These are phyloP conservation scores for Proisotoma minuta DNA, from an alignment of 2,888 invertebrate genomes.

Conservation along the genomic window DNA sequence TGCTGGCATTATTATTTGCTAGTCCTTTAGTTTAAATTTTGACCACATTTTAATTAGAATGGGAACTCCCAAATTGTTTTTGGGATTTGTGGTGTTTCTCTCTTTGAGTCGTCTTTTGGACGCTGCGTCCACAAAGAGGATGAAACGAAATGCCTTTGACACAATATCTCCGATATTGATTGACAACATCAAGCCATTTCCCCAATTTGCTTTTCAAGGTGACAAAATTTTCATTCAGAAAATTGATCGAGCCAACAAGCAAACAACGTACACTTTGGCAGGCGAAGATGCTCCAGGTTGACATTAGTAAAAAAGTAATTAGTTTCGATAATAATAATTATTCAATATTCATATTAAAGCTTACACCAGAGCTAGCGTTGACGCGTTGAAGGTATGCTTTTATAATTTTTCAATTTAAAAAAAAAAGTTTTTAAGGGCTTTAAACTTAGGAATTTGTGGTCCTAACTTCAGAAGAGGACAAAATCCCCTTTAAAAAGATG, in stretches of 20 bases:
- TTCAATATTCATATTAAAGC: no score
- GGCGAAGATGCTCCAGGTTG: not conserved
- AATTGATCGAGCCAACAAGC: not conserved
- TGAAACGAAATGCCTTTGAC: not conserved
- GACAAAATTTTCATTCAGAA: not conserved
- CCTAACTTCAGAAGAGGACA: not conserved
- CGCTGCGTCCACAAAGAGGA: not conserved
- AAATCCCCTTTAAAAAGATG: not conserved
- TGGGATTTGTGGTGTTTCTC: no score
- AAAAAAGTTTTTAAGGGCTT: no score
- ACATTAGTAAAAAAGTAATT: no score
- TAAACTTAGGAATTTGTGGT: constrained; percentile 5
- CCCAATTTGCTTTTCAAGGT: not conserved
- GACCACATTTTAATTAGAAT: no score
- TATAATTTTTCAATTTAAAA: no score
- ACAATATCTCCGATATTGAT: not conserved
- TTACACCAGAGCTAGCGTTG: no score
- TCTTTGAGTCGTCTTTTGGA: not conserved
- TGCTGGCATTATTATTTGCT: no score
- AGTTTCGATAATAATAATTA: no score
- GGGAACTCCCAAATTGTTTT: no score
- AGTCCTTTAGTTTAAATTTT: no score
- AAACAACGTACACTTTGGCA: not conserved
- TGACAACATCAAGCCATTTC: not conserved
- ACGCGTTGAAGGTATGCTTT: no score